Conservation (phyloP, 2,888 invertebrate species). For the Chromoteleia sp. region DNA sequence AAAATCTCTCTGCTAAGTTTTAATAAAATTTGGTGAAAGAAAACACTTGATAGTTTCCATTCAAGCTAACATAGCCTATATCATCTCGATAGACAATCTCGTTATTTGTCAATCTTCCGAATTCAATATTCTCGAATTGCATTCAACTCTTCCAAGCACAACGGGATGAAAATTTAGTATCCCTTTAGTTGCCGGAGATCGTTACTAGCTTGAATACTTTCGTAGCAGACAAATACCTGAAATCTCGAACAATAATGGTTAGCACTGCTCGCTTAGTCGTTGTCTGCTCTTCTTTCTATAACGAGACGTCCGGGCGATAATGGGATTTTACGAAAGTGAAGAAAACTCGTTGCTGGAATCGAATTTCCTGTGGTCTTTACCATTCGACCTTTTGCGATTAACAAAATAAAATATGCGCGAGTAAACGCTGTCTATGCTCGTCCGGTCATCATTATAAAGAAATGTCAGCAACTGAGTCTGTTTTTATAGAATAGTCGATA, state of each 20-base stretch:
- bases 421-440: neutral
- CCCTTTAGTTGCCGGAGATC: slow-evolving; percentile 26
- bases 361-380: slow-evolving; percentile 35
- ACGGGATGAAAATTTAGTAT: slow-evolving; percentile 40
- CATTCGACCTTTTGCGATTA: slow-evolving; percentile 31
- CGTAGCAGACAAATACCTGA: slow-evolving; percentile 21
- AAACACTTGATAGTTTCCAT: slow-evolving; percentile 47
- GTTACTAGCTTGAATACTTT: slow-evolving; percentile 29
- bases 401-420: slow-evolving; percentile 24
- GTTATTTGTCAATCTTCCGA: slow-evolving; percentile 60
- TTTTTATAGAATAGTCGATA: slow-evolving; percentile 8
- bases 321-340: slow-evolving; percentile 32
- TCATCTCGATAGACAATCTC: slow-evolving; percentile 53
- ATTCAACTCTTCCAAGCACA: slow-evolving; percentile 43
- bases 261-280: slow-evolving; percentile 21
- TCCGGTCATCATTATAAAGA: slow-evolving; percentile 10
- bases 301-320: slow-evolving; percentile 46
- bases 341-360: slow-evolving; percentile 33
- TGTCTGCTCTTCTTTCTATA: slow-evolving; percentile 17
- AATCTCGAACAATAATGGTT: slow-evolving; percentile 50
- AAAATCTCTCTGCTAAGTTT: slow-evolving; percentile 1
- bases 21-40: slow-evolving; percentile 30
- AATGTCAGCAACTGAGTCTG: neutral
- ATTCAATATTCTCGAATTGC: slow-evolving; percentile 59
- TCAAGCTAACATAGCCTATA: slow-evolving; percentile 26